These are phyloP conservation scores for Gymnocypris eckloni DNA, from an alignment of 2,797 vertebrate species.

Conservation along the genomic window DNA sequence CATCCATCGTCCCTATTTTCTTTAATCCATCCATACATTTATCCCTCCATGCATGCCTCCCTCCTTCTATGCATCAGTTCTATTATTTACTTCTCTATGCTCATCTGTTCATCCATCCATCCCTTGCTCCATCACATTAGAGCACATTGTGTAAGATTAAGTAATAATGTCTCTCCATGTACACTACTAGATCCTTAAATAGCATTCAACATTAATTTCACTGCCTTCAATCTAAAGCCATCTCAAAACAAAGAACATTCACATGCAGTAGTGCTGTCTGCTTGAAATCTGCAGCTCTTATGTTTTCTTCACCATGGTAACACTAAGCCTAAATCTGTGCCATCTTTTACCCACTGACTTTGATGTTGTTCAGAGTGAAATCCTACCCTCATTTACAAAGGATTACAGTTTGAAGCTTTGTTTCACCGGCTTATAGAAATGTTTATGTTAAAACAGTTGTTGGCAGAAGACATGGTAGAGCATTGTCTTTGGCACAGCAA, in stretches of 20 bases:
- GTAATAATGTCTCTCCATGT: not conserved
- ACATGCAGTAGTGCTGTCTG: not conserved
- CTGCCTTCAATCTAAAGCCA: constrained; percentile 11
- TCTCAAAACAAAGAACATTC: not conserved
- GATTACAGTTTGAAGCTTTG: constrained; percentile 35
- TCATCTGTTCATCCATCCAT: not conserved
- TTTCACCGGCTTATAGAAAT: constrained; percentile 13
- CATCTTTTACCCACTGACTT: constrained; percentile 19
- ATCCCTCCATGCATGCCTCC: not conserved
- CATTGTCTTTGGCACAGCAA: constrained; percentile 9
- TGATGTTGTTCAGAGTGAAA: constrained; percentile 24
- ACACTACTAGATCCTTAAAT: constrained; percentile 11
- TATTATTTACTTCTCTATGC: not conserved
- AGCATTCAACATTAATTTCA: not conserved
- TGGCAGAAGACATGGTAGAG: not conserved
- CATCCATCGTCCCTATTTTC: not conserved
- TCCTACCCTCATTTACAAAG: constrained; percentile 31
- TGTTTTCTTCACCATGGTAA: constrained; percentile 43
- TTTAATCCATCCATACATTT: not conserved
- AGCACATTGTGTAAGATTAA: not conserved
- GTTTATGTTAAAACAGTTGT: constrained; percentile 11
- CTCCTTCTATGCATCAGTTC: not conserved
- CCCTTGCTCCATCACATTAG: not conserved
- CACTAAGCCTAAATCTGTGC: constrained; percentile 20
- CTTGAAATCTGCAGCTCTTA: not conserved